Base-by-base conservation (phyloP, 2,797 vertebrate genomes). In the Spinus pinus region DNA sequence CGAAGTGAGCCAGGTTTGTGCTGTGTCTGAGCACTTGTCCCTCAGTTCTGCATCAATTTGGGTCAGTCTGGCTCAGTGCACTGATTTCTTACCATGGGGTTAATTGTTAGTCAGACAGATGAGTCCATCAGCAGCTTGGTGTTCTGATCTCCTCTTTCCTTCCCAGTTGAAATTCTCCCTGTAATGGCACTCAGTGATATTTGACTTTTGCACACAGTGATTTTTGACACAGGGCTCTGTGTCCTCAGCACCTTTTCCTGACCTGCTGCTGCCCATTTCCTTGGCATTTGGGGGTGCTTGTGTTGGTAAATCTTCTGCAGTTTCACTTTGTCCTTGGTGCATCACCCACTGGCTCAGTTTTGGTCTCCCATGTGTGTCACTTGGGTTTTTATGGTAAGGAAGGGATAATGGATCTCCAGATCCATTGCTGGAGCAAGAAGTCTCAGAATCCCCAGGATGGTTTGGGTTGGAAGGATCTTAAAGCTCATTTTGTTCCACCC, bases 251-350 rank as follows among this genome's bases (percentile, higher is more conserved):
- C 25, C 4, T 61, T 15, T 35, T n/a, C 3, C 15, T 51, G 6
- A 2, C 1, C 33, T 60, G 0, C 37, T 50, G 42, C 56, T 37
- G 14, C 47, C 50, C 23, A 0, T 80, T 23, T 31, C 25, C 46
- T 23, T 24, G 69, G 33, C 23, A 2, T 10, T 1, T 4, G 44
- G 41, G 6, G 20, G 9, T 78, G 20, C 23, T 54, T 0, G 0
- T 19, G 44, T 13, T 19, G 28, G 12, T 20, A 81, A 27, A 64
- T 5, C 4, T 16, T 3, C 17, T 42, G 3, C 37, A 12, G 0
- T 37, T 25, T 13, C 33, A 8, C 15, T 72, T 50, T 56, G 9
- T 33, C 21, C 37, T 35, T 5, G 17, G 11, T 60, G 35, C 3
- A 0, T 37, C 47, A 7, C 16, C 24, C 22, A 1, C 23, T 44